Percentiles rank a stretch among this genome's conserved stretches.
phyloP scores from a whole-genome alignment of 1,140 invertebrate species.

The Drosophila rhopaloa region DNA sequence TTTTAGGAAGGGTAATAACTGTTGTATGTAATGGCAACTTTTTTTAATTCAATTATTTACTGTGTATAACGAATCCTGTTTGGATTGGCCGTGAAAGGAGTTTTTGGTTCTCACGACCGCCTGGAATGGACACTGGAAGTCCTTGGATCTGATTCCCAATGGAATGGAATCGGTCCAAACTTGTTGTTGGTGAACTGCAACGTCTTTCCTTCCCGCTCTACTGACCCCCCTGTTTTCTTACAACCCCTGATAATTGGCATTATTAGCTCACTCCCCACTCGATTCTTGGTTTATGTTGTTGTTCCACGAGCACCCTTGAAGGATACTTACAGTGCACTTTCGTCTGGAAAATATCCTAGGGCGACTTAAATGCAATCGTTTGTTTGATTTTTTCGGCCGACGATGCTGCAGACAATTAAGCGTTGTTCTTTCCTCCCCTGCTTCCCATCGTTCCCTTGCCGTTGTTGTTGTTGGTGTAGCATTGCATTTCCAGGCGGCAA shows the following conservation, averaged over 20 bases:
- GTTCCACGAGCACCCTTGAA: conserved; percentile 42
- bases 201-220: not conserved
- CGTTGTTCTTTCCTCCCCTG: conserved; percentile 58
- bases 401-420: conserved; percentile 68
- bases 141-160: conserved; percentile 51
- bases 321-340: conserved; percentile 72
- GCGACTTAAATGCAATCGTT: conserved; percentile 59
- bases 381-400: conserved; percentile 56
- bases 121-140: conserved; percentile 70
- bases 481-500: conserved; percentile 53
- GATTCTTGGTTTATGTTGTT: conserved; percentile 23
- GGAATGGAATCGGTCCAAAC: conserved; percentile 51
- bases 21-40: too few species aligned
- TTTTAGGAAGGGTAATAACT: not conserved
- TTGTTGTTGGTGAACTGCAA: conserved; percentile 49
- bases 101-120: conserved; percentile 57
- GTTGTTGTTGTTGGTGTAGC: conserved; percentile 39
- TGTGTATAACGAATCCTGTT: conserved; percentile 49
- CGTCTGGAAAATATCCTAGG: conserved; percentile 28
- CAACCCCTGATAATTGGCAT: conserved; percentile 45
- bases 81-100: conserved; percentile 70
- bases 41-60: not conserved
- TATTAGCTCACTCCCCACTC: conserved; percentile 65
- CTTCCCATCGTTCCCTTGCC: conserved; percentile 10
- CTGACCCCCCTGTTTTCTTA: conserved; percentile 1